Evolutionary conservation across 2,888 invertebrate genomes (phyloP).

Genomic region (Eupithecia insigniata): DNA sequence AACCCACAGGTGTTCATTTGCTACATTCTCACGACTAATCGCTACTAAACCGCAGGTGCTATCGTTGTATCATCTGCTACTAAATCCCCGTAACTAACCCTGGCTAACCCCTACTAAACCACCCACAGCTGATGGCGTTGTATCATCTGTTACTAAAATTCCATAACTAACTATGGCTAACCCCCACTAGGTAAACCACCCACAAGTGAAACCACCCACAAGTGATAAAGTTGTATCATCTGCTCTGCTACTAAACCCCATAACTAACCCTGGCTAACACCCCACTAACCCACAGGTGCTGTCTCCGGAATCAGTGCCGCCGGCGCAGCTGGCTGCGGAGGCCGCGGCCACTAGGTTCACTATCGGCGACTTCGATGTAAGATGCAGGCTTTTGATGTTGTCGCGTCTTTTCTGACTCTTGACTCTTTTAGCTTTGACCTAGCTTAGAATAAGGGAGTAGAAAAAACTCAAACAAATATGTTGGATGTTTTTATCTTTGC

Average conservation of each 20-base stretch:
- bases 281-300: slow-evolving; percentile 75
- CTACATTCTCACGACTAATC: slow-evolving; percentile 6
- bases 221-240: no score
- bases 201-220: not conserved
- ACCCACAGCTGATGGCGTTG: not conserved
- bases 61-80: not conserved
- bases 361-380: slow-evolving; percentile 91
- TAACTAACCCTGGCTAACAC: slow-evolving; percentile 22
- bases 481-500: not conserved
- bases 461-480: not conserved
- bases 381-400: slow-evolving; percentile 48
- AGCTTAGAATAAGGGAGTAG: not conserved
- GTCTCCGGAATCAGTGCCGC: slow-evolving; percentile 83
- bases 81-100: not conserved
- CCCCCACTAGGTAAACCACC: no score
- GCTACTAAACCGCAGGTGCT: slow-evolving; percentile 8
- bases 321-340: slow-evolving; percentile 83
- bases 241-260: not conserved
- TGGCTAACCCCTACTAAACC: not conserved
- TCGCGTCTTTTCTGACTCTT: not conserved
- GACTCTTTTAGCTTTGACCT: not conserved
- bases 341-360: slow-evolving; percentile 85
- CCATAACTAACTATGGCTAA: not conserved
- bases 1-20: not conserved
- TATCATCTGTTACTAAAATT: not conserved